Evolutionary conservation across 1,140 invertebrate species (phyloP), one percentile per base, ranked within the genome.

Genomic region (Homalodisca vitripennis): DNA sequence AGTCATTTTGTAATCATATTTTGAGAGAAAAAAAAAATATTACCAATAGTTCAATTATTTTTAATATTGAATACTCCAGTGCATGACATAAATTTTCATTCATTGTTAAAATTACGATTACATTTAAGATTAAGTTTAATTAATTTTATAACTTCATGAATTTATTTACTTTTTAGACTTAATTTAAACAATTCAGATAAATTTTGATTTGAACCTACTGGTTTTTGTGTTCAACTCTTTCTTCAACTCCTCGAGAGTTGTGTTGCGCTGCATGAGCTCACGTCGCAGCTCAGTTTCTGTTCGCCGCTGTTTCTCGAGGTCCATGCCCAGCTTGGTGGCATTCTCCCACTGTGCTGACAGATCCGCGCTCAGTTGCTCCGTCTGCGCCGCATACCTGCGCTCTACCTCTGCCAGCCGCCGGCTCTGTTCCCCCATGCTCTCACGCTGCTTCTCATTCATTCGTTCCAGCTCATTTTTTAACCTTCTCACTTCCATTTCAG

Each of bases 331-430:
- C 75, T 91, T 91, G 53, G 88, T 86, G 0, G 89, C 86, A n/a
- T 85, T 85, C 74, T 93, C 91, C 85, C 89, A 92, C 75, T 93
- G 89, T 3, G 85, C 85, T 0, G 87, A 88, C n/a, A 92, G 80
- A 74, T 93, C 91, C 22, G 87, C 85, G 13, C 87, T 89, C 29
- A 93, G 79, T 72, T 92, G 88, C 75, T 93, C 91, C 51, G 91
- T 86, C 69, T 73, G 86, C 67, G 87, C 87, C 62, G 85, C 86
- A 77, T 90, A 92, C 0, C 89, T 82, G 67, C 89, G 82, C 74
- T 93, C 91, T 2, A 89, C 86, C 48, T 92, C 90, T 12, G 87
- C 81, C 24, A 91, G 81, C 10, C 89, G 82, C 22, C 79, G 74
- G 27, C 75, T 80, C 0, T 78, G 80, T 29, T 87, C 85, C 55